Base-by-base conservation (phyloP, 2,113 vertebrate genomes). In the Siniperca chuatsi region DNA sequence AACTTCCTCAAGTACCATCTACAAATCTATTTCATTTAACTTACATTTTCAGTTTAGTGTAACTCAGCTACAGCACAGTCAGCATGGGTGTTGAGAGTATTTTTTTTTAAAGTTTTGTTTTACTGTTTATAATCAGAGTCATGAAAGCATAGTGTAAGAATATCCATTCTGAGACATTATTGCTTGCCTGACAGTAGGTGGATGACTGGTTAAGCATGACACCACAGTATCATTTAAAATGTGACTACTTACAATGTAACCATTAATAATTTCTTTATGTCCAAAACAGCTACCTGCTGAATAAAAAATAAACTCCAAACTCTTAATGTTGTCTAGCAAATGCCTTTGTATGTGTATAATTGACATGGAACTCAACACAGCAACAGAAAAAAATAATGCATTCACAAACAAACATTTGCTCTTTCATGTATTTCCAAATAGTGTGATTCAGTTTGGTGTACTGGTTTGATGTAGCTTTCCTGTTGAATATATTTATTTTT, bases 401-500 rank as follows among this genome's bases (percentile, higher is more conserved):
- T 72, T 18, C 42, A 23, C 71, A 81, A 55, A 79, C 40, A 79
- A 66, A 72, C 65, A 25, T 76, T 48, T 61, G 21, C 7, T 68
- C 68, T 84, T 83, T 76, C n/a, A 80, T 75, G 48, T 85, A 18
- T 52, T n/a, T 87, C 52, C 85, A 79, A 90, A 76, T 11, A 82
- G 79, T 81, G 66, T 75, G 74, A 83, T 85, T 83, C 75, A 65
- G 65, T 85, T 79, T 57, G 52, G 54, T 68, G 83, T 52, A 79
- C 66, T 78, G 82, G 78, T 89, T 89, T 90, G 73, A 92, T 92
- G 94, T 87, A 90, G 84, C 65, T 79, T 93, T 90, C 76, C 76
- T 69, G 80, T 89, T 57, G 55, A 85, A 88, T 80, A 46, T 87
- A 79, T 92, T 79, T 93, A 83, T 94, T 92, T 93, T 78, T 78